A percentile compares a stretch with the other conserved stretches of the same genome.
phyloP scores from a whole-genome alignment of 2,113 vertebrate genomes.

The Copsychus sechellarum region DNA sequence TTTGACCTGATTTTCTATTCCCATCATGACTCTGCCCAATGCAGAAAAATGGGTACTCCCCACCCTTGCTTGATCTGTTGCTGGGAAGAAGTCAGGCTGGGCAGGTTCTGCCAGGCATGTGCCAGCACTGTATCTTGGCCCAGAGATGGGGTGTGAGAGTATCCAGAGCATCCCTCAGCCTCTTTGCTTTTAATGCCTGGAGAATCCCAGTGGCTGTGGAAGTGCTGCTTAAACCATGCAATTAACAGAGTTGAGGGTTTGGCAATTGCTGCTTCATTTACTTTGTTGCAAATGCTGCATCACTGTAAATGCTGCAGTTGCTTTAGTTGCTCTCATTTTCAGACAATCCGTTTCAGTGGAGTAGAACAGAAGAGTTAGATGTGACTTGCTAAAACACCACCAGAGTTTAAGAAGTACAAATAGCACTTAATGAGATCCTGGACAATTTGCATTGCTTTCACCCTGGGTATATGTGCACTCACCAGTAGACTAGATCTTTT shows the following conservation, averaged over 20 bases:
- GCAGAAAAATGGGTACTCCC: background rate
- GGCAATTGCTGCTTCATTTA: background rate
- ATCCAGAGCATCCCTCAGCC: background rate
- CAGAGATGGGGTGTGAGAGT: background rate
- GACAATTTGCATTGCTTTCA: constrained; percentile 1
- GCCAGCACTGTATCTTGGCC: background rate
- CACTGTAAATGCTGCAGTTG: background rate
- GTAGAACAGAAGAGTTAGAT: background rate
- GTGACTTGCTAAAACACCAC: background rate
- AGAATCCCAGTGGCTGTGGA: background rate
- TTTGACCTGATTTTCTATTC: background rate
- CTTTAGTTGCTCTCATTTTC: background rate
- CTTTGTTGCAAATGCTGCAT: background rate
- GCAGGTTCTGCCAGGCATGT: background rate
- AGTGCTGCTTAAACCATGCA: background rate
- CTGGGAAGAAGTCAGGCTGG: background rate
- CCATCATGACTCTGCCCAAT: background rate
- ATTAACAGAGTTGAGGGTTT: background rate
- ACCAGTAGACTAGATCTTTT: constrained; percentile 1
- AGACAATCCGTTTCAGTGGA: background rate
- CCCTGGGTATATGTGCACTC: background rate
- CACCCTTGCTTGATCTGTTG: rapidly evolving
- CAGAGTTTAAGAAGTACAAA: background rate
- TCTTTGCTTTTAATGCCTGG: background rate
- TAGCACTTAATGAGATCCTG: background rate